phyloP scores from a whole-genome alignment of 53 echinoderm and acorn worm genomes.

The Echinarachnius parma region DNA sequence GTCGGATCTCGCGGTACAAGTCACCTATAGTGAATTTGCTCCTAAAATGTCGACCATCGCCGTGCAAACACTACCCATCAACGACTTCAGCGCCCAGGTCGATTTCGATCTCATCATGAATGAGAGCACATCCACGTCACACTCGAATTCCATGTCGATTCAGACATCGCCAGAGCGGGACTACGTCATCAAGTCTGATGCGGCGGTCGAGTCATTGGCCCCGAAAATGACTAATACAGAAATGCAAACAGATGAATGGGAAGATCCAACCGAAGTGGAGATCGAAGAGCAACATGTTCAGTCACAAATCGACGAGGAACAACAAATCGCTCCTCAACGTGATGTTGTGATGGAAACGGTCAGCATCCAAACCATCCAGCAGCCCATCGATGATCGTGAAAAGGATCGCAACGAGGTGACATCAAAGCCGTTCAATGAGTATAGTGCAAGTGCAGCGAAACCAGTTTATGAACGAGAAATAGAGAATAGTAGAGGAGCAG shows the following conservation, averaged over 20 bases:
- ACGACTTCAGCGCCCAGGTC: constrained; percentile 41
- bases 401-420: too few species aligned
- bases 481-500: too few species aligned
- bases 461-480: too few species aligned
- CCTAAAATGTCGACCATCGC: constrained; percentile 5
- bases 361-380: not conserved
- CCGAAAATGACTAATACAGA: not conserved
- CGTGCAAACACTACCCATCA: constrained; percentile 25
- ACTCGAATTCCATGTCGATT: constrained; percentile 8
- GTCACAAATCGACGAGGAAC: not conserved
- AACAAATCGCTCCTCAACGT: constrained; percentile 10
- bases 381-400: not conserved
- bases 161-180: constrained; percentile 11
- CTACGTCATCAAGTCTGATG: not conserved
- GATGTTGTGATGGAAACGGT: constrained; percentile 18
- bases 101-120: constrained; percentile 28
- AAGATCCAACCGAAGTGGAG: constrained; percentile 10
- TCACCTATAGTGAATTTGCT: constrained; percentile 30
- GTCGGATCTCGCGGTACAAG: constrained; percentile 30
- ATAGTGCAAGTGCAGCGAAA: too few species aligned
- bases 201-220: not conserved
- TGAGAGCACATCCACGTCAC: constrained; percentile 8
- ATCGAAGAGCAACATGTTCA: not conserved
- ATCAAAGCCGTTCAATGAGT: too few species aligned
- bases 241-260: constrained; percentile 13